Evolutionary conservation across 2,113 vertebrate species (phyloP).

Genomic region (Ceyx melanurus): DNA sequence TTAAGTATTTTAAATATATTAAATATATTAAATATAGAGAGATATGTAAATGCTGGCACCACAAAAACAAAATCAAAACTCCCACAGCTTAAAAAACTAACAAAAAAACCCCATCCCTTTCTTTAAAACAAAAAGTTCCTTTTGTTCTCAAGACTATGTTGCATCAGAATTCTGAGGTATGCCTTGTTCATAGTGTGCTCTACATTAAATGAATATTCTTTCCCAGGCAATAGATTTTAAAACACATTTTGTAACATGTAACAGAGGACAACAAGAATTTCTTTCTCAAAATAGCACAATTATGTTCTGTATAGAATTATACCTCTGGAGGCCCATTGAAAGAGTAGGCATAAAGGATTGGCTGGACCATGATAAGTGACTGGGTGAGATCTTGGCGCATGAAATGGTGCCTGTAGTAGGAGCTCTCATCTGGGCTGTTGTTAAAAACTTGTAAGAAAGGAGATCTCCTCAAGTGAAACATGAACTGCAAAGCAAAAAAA

Average conservation of each 20-base stretch:
- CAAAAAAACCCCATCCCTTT: not conserved
- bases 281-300: not conserved
- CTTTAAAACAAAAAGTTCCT: not conserved
- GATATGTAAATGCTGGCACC: no score
- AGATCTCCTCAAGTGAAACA: conserved; percentile 98
- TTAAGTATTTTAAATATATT: no score
- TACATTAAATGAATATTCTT: not conserved
- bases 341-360: conserved; percentile 94
- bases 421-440: conserved; percentile 97
- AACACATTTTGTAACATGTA: not conserved
- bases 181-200: not conserved
- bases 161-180: not conserved
- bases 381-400: conserved; percentile 97
- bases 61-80: not conserved
- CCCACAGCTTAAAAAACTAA: not conserved
- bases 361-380: conserved; percentile 97
- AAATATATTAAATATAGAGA: no score
- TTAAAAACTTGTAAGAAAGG: conserved; percentile 99
- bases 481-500: conserved; percentile 84
- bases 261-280: not conserved
- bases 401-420: conserved; percentile 95
- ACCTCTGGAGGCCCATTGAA: conserved; percentile 97
- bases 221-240: not conserved
- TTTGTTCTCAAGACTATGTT: not conserved
- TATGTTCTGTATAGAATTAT: not conserved